These are phyloP conservation scores for Torymus aiolomorphi DNA, from an alignment of 2,888 invertebrate species.

Conservation along the genomic window DNA sequence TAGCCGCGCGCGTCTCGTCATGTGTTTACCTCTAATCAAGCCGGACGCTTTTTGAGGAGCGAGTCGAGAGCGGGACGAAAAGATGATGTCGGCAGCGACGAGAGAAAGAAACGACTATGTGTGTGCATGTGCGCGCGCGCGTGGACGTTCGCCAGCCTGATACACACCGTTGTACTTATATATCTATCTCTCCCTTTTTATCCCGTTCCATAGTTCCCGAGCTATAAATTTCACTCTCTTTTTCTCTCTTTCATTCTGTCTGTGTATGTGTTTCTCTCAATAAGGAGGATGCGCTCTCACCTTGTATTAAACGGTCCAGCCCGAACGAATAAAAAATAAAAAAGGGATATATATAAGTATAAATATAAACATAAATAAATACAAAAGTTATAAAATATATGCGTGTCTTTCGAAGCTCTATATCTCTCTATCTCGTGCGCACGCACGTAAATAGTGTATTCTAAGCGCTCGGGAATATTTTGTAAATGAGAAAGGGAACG, in stretches of 20 bases:
- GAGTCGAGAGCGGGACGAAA: no score
- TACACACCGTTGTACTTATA: constrained; percentile 7
- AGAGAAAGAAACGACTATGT: no score
- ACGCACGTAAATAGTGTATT: constrained; percentile 59
- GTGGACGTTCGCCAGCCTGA: constrained; percentile 9
- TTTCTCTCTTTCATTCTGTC: constrained; percentile 25
- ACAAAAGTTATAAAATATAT: constrained; percentile 30
- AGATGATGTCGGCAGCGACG: no score
- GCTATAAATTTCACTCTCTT: constrained; percentile 39
- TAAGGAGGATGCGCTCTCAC: background rate
- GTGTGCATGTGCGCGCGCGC: no score
- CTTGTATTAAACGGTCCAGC: constrained; percentile 6
- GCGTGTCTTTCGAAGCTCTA: constrained; percentile 39
- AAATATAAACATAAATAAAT: no score
- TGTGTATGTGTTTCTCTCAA: constrained; percentile 35
- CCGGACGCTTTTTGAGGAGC: constrained; percentile 20
- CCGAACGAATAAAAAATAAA: constrained; percentile 6
- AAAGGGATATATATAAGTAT: constrained; percentile 9
- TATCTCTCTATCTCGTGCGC: constrained; percentile 30
- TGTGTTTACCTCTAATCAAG: constrained; percentile 30
- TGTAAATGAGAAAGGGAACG: constrained; percentile 53
- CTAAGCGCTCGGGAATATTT: constrained; percentile 65
- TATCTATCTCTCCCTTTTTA: constrained; percentile 17
- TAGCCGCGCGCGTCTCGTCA: background rate
- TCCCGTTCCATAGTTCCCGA: constrained; percentile 17